A percentile compares a stretch with the other conserved stretches of the same genome.
Evolutionary conservation across 1,140 invertebrate genomes (phyloP).

Genomic region (Andricus grossulariae): DNA sequence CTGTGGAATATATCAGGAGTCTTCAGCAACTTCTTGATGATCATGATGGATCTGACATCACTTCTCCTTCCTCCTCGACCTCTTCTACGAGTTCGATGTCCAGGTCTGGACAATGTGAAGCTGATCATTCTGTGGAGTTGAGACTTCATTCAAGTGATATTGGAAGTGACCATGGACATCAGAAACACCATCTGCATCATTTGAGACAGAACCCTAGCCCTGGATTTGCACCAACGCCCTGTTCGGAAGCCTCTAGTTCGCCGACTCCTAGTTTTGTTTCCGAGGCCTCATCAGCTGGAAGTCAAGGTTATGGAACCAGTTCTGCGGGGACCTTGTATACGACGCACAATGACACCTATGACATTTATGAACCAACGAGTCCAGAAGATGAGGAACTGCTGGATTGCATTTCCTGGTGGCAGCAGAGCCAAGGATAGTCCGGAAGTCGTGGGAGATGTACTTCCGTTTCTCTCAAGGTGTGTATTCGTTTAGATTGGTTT

Average conservation of each 20-base stretch:
- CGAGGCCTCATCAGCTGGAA: conserved; percentile 81
- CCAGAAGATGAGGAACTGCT: conserved; percentile 93
- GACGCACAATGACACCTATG: conserved; percentile 80
- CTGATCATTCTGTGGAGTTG: conserved; percentile 42
- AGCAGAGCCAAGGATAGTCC: conserved; percentile 76
- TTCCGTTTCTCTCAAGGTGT: conserved; percentile 49
- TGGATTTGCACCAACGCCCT: conserved; percentile 76
- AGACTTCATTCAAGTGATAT: conserved; percentile 51
- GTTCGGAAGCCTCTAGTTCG: conserved; percentile 84
- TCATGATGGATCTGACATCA: conserved; percentile 75
- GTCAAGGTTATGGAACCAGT: conserved; percentile 73
- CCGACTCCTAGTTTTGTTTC: conserved; percentile 88
- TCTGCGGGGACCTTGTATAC: conserved; percentile 75
- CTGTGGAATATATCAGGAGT: conserved; percentile 95
- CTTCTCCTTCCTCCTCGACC: conserved; percentile 48
- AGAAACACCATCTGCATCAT: conserved; percentile 60
- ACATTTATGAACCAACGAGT: conserved; percentile 88
- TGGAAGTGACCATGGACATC: conserved; percentile 46
- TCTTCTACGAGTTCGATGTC: conserved; percentile 57
- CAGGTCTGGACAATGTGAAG: conserved; percentile 49
- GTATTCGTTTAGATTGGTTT: conserved; percentile 36
- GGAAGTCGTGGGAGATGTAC: conserved; percentile 12
- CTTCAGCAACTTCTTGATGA: conserved; percentile 90
- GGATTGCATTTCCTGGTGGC: conserved; percentile 93
- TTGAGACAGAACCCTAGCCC: conserved; percentile 63